phyloP scores from a whole-genome alignment of 2,113 vertebrate genomes.

The Chroicocephalus ridibundus region DNA sequence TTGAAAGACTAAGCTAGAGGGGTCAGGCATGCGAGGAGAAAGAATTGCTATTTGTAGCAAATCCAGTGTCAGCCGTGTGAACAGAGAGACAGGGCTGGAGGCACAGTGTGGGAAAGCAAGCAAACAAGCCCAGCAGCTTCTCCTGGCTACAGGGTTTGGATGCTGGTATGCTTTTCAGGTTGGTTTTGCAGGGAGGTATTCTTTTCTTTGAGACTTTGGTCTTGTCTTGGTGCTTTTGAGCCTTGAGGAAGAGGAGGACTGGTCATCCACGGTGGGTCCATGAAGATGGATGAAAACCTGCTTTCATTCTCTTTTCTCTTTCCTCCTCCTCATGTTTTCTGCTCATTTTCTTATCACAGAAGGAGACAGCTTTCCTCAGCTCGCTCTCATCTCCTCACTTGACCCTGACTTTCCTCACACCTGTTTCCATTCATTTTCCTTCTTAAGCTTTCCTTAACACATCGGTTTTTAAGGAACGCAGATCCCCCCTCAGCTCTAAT shows the following conservation, averaged over 20 bases:
- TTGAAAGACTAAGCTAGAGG: not conserved
- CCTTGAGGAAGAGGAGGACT: not conserved
- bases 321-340: not conserved
- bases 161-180: not conserved
- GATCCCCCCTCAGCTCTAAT: not conserved
- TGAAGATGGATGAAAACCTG: not conserved
- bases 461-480: not conserved
- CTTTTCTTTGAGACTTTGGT: not conserved
- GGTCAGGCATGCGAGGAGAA: not conserved
- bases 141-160: not conserved
- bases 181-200: not conserved
- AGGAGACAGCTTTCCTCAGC: not conserved
- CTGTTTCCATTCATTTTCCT: not conserved
- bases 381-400: not conserved
- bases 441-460: not conserved
- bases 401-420: not conserved
- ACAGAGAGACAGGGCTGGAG: not conserved
- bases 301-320: not conserved
- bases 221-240: not conserved
- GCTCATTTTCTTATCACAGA: not conserved
- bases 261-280: not conserved
- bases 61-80: not conserved
- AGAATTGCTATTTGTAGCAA: constrained; percentile 35
- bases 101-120: constrained; percentile 31
- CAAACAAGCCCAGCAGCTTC: not conserved